phyloP scores from a whole-genome alignment of 2,888 invertebrate species.

The Lamellibrachia columna region DNA sequence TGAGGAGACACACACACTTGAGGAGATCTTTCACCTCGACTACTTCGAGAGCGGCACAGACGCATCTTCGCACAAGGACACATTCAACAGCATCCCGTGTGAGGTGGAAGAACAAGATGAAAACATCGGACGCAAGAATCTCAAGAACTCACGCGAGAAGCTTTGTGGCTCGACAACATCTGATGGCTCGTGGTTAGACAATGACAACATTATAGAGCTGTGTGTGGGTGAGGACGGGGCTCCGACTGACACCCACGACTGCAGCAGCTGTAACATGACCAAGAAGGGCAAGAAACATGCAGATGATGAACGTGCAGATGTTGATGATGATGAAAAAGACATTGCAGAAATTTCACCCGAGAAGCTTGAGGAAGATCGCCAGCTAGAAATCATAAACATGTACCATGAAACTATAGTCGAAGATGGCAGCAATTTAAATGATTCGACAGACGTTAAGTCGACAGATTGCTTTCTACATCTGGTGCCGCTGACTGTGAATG shows the following conservation, averaged over 20 bases:
- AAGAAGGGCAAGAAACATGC: not conserved
- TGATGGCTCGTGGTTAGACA: conserved; percentile 20
- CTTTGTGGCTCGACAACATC: not conserved
- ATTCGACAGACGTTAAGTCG: not conserved
- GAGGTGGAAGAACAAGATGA: not conserved
- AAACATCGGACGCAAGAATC: not conserved
- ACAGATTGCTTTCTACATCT: not conserved
- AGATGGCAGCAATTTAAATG: not conserved
- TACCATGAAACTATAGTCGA: not conserved
- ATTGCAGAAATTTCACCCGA: conserved; percentile 36
- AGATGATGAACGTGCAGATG: conserved; percentile 9
- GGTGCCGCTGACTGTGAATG: no score
- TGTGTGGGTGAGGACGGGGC: not conserved
- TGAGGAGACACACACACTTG: conserved; percentile 24
- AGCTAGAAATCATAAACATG: conserved; percentile 31
- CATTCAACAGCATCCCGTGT: not conserved
- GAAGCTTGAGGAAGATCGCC: conserved; percentile 39
- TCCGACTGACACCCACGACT: not conserved
- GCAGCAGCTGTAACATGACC: not conserved
- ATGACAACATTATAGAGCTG: conserved; percentile 18
- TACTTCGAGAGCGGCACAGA: not conserved
- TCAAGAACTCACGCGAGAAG: conserved; percentile 21
- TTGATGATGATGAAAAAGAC: conserved; percentile 39
- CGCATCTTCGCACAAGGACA: not conserved
- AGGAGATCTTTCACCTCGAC: conserved; percentile 21